These are phyloP conservation scores for Aurelia sp. DNA, from an alignment of 30 jellyfish, hydroid and myxozoan species.

Conservation along the genomic window DNA sequence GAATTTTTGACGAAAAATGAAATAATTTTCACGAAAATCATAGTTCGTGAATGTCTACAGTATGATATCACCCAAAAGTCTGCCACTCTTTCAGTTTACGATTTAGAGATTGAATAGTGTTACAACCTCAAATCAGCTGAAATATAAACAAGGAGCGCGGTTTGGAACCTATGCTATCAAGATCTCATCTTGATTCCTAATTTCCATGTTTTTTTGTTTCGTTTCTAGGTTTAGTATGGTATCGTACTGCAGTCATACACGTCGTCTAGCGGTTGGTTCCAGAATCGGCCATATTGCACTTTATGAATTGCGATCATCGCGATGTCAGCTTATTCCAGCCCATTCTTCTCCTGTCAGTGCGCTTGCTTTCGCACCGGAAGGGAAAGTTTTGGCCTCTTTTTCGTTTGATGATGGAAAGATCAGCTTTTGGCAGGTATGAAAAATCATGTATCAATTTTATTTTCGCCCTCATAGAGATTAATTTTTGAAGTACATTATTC, in stretches of 20 bases:
- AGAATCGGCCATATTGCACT: conserved; percentile 96
- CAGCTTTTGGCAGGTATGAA: conserved; percentile 94
- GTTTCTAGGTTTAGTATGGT: conserved; percentile 87
- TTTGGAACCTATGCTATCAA: no score
- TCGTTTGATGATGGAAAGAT: conserved; percentile 78
- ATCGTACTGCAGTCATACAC: conserved; percentile 88
- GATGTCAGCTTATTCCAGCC: conserved; percentile 94
- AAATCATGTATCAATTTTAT: not conserved
- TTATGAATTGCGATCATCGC: conserved; percentile 91
- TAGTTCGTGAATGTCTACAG: no score
- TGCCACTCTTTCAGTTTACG: no score
- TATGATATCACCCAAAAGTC: no score
- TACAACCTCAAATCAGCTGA: no score
- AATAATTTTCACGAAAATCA: no score
- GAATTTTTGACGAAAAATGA: no score
- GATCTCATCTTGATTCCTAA: no score
- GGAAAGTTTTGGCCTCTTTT: conserved; percentile 95
- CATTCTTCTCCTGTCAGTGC: conserved; percentile 83
- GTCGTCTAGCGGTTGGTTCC: conserved; percentile 99
- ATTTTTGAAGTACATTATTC: no score
- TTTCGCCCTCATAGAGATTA: no score
- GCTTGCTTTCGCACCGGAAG: conserved; percentile 95
- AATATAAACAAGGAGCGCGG: no score
- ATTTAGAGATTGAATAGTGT: no score
- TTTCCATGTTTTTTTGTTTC: not conserved